Base-by-base conservation (phyloP, 2,113 vertebrate species). In the Carollia perspicillata region DNA sequence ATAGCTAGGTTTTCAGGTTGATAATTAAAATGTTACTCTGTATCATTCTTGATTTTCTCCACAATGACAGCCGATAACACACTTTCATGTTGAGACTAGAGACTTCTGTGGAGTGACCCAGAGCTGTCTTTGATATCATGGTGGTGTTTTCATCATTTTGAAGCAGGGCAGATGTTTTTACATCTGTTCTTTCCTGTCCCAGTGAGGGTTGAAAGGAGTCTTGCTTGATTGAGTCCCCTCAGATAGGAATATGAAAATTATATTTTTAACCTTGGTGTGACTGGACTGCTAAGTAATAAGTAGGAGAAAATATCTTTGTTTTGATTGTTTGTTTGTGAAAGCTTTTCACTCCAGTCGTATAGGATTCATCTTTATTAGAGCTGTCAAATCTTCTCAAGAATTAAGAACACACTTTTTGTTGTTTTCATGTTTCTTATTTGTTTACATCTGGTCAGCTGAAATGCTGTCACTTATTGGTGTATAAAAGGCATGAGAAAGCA, bases 151-250 rank as follows among this genome's bases (percentile, higher is more conserved):
- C 93, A 97, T 97, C 95, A 96, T 94, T 96, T 92, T 93, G 91
- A 96, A 97, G 92, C 60, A 88, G 89, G 96, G 79, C 94, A 97
- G 94, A 97, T 97, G 95, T 96, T 97, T 96, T 95, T 96, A 94
- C 97, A 97, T 97, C 93, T 98, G 97, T 78, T 97, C 78, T 72
- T 93, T 96, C 77, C 94, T 78, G 63, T 97, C 87, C 90, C 75
- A 85, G 18, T 92, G 95, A 88, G 87, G 49, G 77, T 96, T 92
- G 95, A 96, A 94, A 94, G 93, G 93, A 90, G 84, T 94, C 94
- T 96, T 98, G 92, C 95, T 97, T 97, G 96, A 93, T 90, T 97
- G 94, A 95, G 79, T 97, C 71, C 84, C 87, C 63, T 97, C 90
- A 97, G 90, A 95, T 96, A 96, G 93, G 89, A 94, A 96, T 97